Conservation (phyloP, 2,113 vertebrate genomes). For the Sorex fumeus region DNA sequence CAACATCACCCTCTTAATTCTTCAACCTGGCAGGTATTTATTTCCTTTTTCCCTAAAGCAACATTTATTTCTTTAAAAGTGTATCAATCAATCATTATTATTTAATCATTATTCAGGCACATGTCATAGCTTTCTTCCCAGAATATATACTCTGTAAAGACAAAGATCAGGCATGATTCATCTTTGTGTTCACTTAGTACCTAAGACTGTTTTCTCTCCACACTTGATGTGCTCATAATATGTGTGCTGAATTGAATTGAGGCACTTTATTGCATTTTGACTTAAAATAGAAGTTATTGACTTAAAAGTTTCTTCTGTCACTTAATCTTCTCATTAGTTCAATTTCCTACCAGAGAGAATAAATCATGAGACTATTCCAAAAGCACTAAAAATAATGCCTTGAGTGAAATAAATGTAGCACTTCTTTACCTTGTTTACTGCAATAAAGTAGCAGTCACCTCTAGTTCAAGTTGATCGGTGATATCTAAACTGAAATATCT, state of each 20-base stretch:
- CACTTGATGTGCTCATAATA: not conserved
- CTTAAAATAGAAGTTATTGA: slow-evolving; percentile 49
- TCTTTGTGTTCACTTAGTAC: not conserved
- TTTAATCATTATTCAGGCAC: slow-evolving; percentile 6
- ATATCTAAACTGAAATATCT: slow-evolving; percentile 34
- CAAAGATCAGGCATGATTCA: not conserved
- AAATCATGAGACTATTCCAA: slow-evolving; percentile 16
- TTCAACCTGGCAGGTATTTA: not conserved
- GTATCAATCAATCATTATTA: slow-evolving; percentile 1
- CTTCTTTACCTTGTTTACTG: not conserved
- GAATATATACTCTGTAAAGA: slow-evolving; percentile 19
- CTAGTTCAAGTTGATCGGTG: slow-evolving; percentile 8
- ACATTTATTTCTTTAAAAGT: slow-evolving; percentile 32
- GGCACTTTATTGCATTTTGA: slow-evolving; percentile 24
- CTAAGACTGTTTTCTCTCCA: not conserved
- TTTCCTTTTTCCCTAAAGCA: not conserved
- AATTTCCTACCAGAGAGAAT: slow-evolving; percentile 34
- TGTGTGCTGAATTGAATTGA: slow-evolving; percentile 20
- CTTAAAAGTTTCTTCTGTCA: slow-evolving; percentile 43
- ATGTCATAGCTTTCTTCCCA: not conserved
- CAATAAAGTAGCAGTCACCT: not conserved
- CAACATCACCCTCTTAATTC: not conserved
- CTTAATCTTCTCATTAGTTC: slow-evolving; percentile 27
- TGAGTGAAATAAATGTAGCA: not conserved
- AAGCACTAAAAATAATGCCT: not conserved